Evolutionary conservation across 2,113 vertebrate species (phyloP).

Genomic region (Heterotis niloticus): DNA sequence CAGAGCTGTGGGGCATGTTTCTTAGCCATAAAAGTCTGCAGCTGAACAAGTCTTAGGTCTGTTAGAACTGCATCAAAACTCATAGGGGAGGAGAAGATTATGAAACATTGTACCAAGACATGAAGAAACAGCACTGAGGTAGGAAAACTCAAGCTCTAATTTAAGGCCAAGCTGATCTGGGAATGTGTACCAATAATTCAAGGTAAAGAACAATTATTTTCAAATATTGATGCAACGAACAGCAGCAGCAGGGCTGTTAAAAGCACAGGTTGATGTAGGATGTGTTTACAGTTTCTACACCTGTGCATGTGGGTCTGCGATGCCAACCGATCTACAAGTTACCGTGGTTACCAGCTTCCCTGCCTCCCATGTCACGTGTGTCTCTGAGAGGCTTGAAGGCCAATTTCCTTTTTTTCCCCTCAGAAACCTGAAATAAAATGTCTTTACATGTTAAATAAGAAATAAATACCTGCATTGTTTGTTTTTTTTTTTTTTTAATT

Average conservation of each 20-base stretch:
- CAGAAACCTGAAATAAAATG: background rate
- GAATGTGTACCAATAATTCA: background rate
- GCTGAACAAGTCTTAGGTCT: background rate
- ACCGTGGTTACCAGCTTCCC: slow-evolving; percentile 46
- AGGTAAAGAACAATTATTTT: background rate
- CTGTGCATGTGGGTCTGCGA: slow-evolving; percentile 25
- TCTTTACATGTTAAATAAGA: slow-evolving; percentile 5
- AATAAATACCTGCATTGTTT: background rate
- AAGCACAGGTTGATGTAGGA: slow-evolving; percentile 32
- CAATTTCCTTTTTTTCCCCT: slow-evolving; percentile 25
- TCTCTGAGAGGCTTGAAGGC: slow-evolving; percentile 28
- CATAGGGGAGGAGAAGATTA: background rate
- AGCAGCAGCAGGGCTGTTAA: background rate
- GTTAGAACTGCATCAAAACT: background rate
- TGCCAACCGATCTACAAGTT: slow-evolving; percentile 44
- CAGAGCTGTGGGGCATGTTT: too few relatives aligned
- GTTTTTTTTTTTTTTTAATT: background rate
- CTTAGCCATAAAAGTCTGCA: too few relatives aligned
- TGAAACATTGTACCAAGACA: background rate
- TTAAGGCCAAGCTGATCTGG: background rate
- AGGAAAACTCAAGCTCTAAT: slow-evolving; percentile 4
- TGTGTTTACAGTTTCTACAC: slow-evolving; percentile 43
- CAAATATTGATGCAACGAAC: background rate
- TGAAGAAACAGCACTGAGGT: background rate
- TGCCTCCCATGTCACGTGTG: slow-evolving; percentile 34